Evolutionary conservation across 2,888 invertebrate species (phyloP), one percentile per base, ranked within the genome.

Genomic region (Papilio elwesi): DNA sequence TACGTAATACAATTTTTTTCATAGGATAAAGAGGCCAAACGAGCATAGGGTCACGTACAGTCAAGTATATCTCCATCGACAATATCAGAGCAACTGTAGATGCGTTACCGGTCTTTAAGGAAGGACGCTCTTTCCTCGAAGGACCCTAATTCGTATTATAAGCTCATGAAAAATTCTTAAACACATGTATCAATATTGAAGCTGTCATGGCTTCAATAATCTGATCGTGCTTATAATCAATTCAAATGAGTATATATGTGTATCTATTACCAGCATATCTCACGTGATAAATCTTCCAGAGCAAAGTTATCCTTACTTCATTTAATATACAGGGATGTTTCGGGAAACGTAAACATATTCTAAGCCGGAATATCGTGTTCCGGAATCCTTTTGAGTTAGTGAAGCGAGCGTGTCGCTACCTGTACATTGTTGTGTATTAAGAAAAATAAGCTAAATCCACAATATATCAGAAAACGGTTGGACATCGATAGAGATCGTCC

Each of bases 301-400:
- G 38, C 49, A 48, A 57, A 68, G 48, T 59, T 15, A 68, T 48
- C 68, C 68, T 49, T 59, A 49, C 49, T 59, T 68, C 68, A 68
- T 68, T 68, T 49, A 68, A 68, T 68, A 68, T 59, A 68, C 68
- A 38, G 59, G 12, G n/a, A 48, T 49, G 68, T 68, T 48, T 49
- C 36, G 36, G 59, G 43, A 49, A 68, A 68, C 49, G 57, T 59
- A 59, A 59, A 68, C 38, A 57, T 55, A 59, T 15, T 49, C n/a
- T 49, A 68, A 68, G 68, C 49, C 68, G 49, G 36, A 5, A 48
- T 48, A 68, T 68, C 26, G 53, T 55, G 16, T 68, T 59, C n/a
- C 26, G 9, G 12, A 57, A 59, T 59, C 57, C 57, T 49, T 67
- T 68, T 26, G 53, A 15, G 36, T 26, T 68, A 59, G 36, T 15